phyloP scores from a whole-genome alignment of 2,113 vertebrate genomes.

The Istiophorus platypterus region DNA sequence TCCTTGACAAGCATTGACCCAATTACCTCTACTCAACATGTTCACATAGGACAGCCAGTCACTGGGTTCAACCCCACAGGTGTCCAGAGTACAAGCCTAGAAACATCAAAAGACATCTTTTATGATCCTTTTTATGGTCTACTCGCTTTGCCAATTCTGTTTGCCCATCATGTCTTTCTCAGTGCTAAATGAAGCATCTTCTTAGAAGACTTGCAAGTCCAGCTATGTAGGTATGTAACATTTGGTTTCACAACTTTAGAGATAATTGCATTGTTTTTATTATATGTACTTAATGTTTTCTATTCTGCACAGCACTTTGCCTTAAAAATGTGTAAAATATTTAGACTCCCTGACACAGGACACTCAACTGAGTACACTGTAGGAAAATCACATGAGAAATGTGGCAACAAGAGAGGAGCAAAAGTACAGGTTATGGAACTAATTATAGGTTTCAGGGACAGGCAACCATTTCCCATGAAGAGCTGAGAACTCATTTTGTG shows the following conservation, averaged over 20 bases:
- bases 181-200: conserved; percentile 53
- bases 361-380: neutral
- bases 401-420: neutral
- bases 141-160: conserved; percentile 61
- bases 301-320: neutral
- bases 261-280: neutral
- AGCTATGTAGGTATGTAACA: neutral
- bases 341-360: neutral
- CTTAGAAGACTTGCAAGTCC: conserved; percentile 2
- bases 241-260: conserved; percentile 1
- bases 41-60: conserved; percentile 56
- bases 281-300: neutral
- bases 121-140: conserved; percentile 71
- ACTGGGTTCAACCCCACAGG: conserved; percentile 72
- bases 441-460: conserved; percentile 38
- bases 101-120: conserved; percentile 74
- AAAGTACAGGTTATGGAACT: conserved; percentile 31
- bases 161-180: conserved; percentile 54
- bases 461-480: conserved; percentile 29
- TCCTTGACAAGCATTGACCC: conserved; percentile 61
- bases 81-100: conserved; percentile 65
- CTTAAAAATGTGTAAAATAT: neutral
- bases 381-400: neutral
- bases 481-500: conserved; percentile 33
- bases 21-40: conserved; percentile 53